These are phyloP conservation scores for Paragorgia papillata DNA, from an alignment of 92 coral and sea anemone species.

Conservation along the genomic window DNA sequence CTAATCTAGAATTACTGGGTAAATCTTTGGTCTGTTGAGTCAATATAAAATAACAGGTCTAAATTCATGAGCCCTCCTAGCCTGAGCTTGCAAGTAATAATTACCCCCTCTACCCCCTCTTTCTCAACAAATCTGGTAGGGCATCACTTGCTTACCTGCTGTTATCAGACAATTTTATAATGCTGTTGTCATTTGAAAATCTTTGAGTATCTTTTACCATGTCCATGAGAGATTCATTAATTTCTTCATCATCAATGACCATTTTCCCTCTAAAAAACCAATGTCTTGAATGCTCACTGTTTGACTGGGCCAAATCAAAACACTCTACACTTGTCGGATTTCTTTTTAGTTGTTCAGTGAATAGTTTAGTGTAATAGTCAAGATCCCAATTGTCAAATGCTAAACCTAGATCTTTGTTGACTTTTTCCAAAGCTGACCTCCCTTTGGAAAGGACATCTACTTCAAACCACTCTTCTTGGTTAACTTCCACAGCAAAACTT, in stretches of 20 bases:
- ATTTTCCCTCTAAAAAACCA: slow-evolving; percentile 96
- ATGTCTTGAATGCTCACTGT: slow-evolving; percentile 97
- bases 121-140: no score
- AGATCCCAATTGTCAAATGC: slow-evolving; percentile 99
- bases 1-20: no score
- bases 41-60: no score
- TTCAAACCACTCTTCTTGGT: slow-evolving; percentile 75
- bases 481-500: slow-evolving; percentile 67
- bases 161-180: slow-evolving; percentile 87
- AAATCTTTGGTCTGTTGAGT: no score
- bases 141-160: slow-evolving; percentile 94
- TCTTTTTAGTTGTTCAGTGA: slow-evolving; percentile 76
- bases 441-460: slow-evolving; percentile 74
- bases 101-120: no score
- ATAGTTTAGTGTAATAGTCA: slow-evolving; percentile 81
- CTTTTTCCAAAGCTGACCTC: slow-evolving; percentile 77
- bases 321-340: slow-evolving; percentile 98
- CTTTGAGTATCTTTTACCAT: slow-evolving; percentile 89
- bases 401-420: slow-evolving; percentile 80
- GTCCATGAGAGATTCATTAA: slow-evolving; percentile 79
- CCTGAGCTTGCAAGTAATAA: no score
- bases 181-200: slow-evolving; percentile 78
- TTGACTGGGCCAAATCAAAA: slow-evolving; percentile 96
- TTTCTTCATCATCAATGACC: slow-evolving; percentile 78
- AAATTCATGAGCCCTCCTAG: no score